phyloP scores from a whole-genome alignment of 1,140 invertebrate genomes.

The Magallana ariakensis region DNA sequence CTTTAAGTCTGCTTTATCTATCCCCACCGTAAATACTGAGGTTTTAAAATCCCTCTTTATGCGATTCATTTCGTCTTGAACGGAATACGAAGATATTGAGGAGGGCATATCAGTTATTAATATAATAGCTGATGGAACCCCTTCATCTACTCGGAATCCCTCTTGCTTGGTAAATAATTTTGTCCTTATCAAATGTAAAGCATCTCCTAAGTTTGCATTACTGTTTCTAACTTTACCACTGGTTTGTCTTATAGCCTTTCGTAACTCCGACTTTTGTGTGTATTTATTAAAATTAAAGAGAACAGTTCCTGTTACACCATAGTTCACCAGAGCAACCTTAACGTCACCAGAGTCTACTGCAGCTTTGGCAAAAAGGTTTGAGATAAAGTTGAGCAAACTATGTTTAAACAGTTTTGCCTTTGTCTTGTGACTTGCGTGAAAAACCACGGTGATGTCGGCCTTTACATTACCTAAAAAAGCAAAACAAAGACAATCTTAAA shows the following conservation, averaged over 20 bases:
- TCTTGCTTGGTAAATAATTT: conserved; percentile 39
- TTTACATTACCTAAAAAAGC: conserved; percentile 58
- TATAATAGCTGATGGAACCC: conserved; percentile 63
- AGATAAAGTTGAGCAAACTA: conserved; percentile 55
- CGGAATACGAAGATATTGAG: conserved; percentile 40
- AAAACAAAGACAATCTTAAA: conserved; percentile 32
- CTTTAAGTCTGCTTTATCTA: conserved; percentile 53
- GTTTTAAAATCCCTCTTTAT: conserved; percentile 63
- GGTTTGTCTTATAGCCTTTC: conserved; percentile 46
- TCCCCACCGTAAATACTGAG: conserved; percentile 60
- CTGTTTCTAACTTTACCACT: conserved; percentile 48
- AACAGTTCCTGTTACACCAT: conserved; percentile 42
- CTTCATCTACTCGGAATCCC: conserved; percentile 41
- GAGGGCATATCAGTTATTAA: conserved; percentile 67
- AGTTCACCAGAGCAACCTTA: conserved; percentile 53
- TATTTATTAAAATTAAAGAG: conserved; percentile 57
- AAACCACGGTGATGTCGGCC: conserved; percentile 63
- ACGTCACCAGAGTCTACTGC: conserved; percentile 53
- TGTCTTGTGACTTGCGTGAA: conserved; percentile 57
- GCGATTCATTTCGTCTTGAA: conserved; percentile 54
- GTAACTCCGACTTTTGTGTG: conserved; percentile 49
- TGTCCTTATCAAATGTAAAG: conserved; percentile 38
- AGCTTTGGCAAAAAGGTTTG: conserved; percentile 52
- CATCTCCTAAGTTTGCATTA: conserved; percentile 51
- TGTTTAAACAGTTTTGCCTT: conserved; percentile 57